These are phyloP conservation scores for Dorcus hopei DNA, from an alignment of 2,888 invertebrate genomes.

Conservation along the genomic window DNA sequence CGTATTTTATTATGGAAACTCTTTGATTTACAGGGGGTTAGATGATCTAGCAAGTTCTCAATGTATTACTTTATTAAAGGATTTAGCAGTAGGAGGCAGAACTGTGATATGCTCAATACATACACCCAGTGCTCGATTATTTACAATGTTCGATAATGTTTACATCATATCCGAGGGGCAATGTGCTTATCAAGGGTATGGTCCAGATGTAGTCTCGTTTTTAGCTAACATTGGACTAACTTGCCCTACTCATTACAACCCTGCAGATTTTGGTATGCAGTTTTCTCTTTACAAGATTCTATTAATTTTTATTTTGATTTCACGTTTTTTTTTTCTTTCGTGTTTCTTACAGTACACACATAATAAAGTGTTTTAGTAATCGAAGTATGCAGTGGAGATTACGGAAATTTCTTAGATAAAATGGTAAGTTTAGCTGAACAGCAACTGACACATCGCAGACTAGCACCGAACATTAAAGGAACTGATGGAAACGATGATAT, in stretches of 20 bases:
- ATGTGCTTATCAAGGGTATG: conserved; percentile 85
- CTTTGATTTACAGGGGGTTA: conserved; percentile 65
- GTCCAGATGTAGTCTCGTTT: conserved; percentile 77
- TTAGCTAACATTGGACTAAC: conserved; percentile 71
- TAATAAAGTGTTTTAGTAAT: conserved; percentile 58
- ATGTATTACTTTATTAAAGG: conserved; percentile 80
- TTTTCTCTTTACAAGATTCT: conserved; percentile 4
- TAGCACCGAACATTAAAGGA: not conserved
- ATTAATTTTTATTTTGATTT: conserved; percentile 11
- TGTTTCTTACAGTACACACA: not conserved
- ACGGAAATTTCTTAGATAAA: conserved; percentile 66
- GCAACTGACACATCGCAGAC: conserved; percentile 27
- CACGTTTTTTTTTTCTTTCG: not conserved
- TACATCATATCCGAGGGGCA: conserved; percentile 86
- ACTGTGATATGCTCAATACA: conserved; percentile 94
- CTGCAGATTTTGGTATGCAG: conserved; percentile 88
- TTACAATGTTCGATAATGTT: conserved; percentile 87
- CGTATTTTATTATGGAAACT: not conserved
- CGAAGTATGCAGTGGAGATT: conserved; percentile 78
- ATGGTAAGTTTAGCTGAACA: conserved; percentile 70
- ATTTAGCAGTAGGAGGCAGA: conserved; percentile 79
- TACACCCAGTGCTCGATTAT: conserved; percentile 92
- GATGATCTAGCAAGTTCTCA: conserved; percentile 90
- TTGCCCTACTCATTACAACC: conserved; percentile 92
- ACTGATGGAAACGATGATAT: not conserved